Base-by-base conservation (phyloP, 2,888 invertebrate species). In the Scaptomyza caliginosa region DNA sequence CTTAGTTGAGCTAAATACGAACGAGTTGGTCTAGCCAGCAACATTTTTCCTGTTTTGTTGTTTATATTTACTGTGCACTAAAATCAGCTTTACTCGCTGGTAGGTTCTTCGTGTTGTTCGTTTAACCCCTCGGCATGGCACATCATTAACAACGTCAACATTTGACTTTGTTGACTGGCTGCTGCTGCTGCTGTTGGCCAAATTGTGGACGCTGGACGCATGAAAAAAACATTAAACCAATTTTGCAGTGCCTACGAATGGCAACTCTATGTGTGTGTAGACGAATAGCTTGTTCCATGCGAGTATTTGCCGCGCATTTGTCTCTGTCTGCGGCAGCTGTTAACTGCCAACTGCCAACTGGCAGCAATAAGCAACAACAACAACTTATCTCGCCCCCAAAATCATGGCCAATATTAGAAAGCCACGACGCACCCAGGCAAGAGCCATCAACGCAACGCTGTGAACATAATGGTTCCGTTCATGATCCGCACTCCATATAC, bases 61-160 rank as follows among this genome's bases (percentile, higher is more conserved):
- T 73, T 71, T 67, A 55, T 65, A 42, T 65, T 70, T 58, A 39
- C 40, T 50, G 42, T 38, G 46, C 45, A 57, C 36, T 70, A 36
- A 72, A 72, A 72, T 72, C 72, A 55, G 70, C 70, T 65, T 72
- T 64, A 50, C 13, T 57, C 55, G 32, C 58, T 38, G 17, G 19
- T 56, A 23, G 16, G 8, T 8, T 34, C 34, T 3, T 34, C 34
- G 34, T 34, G 11, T 28, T 13, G 19, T 7, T 6, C 32, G n/a
- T 43, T 23, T 40, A 8, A 38, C 23, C 48, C 42, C 55, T 30
- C 36, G 32, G 75, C 84, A 83, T 32, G 32, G 75, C 84, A 83
- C 81, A 80, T 80, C 83, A 83, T 83, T 83, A 83, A 72, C 72
- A 72, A 72, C 78, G 74, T 83, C 86, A 86, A 86, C 86, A 83